Evolutionary conservation across 2,888 invertebrate species (phyloP), one percentile per base, ranked within the genome.

Genomic region (Rhorus exstirpatorius): DNA sequence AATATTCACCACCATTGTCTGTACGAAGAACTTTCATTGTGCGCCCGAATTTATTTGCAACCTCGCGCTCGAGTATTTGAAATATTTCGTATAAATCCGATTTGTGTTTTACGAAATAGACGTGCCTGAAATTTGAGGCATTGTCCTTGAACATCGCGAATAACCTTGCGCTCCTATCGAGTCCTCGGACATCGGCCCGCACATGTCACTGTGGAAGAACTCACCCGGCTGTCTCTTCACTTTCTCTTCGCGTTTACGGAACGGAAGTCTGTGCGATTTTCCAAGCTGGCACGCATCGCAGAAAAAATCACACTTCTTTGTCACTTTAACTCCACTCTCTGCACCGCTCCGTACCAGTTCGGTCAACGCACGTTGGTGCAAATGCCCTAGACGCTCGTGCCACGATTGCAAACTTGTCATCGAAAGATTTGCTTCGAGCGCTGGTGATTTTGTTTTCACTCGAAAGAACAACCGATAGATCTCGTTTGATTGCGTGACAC

Each of bases 1-100:
- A 4, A 44, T 82, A 86, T 53, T 87, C 85, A 0, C 55, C 26
- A 7, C 86, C 87, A 51, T 84, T 84, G 35, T 87, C 86, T 7
- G 86, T 79, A 19, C 81, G 68, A 14, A 86, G 19, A 1, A 79
- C 79, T 51, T 70, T 71, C 58, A 86, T 83, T 21, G 53, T 24
- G 53, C 61, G 63, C 12, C 84, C 84, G 31, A 72, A 81, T 41
- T 86, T 79, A 19, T 79, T 84, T 68, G 81, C 79, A 0, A 77
- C 31, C 17, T 76, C n/a, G 8, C 65, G 67, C 12, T 82, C 71
- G 65, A 74, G 85, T 12, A 7, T 26, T 53, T 75, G 67, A 4
- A 71, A n/a, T n/a, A n/a, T n/a, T n/a, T n/a, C 68, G n/a, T 70
- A 63, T 26, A 75, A 79, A 10, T 85, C 79, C 12, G 60, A 61